Evolutionary conservation across 2,888 invertebrate genomes (phyloP).

Genomic region (Cepaea hortensis): DNA sequence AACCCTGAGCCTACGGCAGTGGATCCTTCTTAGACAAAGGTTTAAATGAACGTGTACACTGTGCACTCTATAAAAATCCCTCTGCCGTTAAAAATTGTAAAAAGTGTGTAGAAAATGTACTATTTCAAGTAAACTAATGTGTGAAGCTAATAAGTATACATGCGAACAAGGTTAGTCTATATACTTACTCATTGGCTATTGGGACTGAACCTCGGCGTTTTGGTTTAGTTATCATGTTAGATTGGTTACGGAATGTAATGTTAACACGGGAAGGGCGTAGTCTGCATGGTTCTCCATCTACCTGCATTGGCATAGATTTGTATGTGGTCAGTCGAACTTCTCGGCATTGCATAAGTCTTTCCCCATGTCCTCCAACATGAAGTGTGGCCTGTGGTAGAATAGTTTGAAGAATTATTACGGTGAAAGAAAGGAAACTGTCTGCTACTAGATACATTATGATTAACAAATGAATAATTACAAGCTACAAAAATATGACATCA

Average conservation of each 20-base stretch:
- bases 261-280: constrained; percentile 93
- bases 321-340: constrained; percentile 92
- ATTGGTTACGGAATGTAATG: constrained; percentile 92
- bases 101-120: no score
- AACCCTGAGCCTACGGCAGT: no score
- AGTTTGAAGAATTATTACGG: no score
- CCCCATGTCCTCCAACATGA: constrained; percentile 98
- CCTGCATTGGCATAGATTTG: constrained; percentile 99
- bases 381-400: constrained; percentile 84
- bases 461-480: no score
- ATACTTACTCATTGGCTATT: constrained; percentile 71
- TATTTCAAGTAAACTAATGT: neutral
- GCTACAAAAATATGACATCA: no score
- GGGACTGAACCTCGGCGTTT: constrained; percentile 74
- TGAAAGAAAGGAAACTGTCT: no score
- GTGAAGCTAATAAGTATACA: neutral
- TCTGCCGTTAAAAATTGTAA: no score
- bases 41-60: no score
- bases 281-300: constrained; percentile 97
- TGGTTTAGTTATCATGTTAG: constrained; percentile 91
- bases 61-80: no score
- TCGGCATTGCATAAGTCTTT: constrained; percentile 94
- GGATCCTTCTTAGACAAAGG: no score
- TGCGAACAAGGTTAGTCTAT: neutral
- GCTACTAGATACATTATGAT: no score